Base-by-base conservation (phyloP, 2,888 invertebrate genomes). In the Pteria penguin region DNA sequence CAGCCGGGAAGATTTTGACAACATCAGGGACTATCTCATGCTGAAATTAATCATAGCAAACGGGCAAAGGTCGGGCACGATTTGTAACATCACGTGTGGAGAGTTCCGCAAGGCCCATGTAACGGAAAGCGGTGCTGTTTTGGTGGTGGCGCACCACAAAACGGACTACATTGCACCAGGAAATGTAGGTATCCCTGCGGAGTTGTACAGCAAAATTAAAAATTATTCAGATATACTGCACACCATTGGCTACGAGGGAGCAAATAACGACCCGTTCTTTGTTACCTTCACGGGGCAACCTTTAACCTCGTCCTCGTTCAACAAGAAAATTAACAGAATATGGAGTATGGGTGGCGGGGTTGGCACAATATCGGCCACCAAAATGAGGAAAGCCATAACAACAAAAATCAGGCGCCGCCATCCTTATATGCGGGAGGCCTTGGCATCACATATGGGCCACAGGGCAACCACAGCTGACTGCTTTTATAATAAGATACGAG, bases 391-490 rank as follows among this genome's bases (percentile, higher is more conserved):
- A 27, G 33, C 60, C 2, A 60, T 45, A 0, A 27, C 36, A 0
- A 69, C 69, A 29, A 2, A 24, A 1, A 26, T 69, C 1, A 1
- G 69, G 22, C 60, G 24, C n/a, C 11, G 4, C 1, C 33, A 27
- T 24, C 69, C 69, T 5, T 26, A 58, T 22, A 32, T 52, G 11
- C 14, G 61, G n/a, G 22, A 33, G 2, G 36, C 36, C 1, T 27
- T 60, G 27, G 69, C 69, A 8, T 60, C 27, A 24, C 69, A 69
- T 18, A 69, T 69, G 69, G 36, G 58, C 5, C 69, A 69, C 22
- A 32, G 26, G 36, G 18, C 36, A 24, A 18, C 26, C n/a, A 69
- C 69, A 24, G 68, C 68, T 5, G 68, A 68, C 1, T 58, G 24
- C 11, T 57, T 32, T 22, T 68, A 68, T 32, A 18, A 45, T n/a